Base-by-base conservation (phyloP, 2,888 invertebrate genomes). In the Lasiommata megera region DNA sequence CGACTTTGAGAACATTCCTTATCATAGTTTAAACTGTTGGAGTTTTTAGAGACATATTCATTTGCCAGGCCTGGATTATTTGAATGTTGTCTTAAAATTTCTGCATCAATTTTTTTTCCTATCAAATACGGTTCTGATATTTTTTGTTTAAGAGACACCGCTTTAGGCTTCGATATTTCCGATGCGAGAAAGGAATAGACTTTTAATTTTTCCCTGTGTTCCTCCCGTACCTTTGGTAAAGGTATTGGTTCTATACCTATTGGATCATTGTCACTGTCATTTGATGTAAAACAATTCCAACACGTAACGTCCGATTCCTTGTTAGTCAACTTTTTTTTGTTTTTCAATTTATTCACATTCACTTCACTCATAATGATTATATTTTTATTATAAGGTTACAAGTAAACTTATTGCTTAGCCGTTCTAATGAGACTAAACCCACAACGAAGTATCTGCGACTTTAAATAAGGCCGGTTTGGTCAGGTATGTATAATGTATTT, bases 271-370 rank as follows among this genome's bases (percentile, higher is more conserved):
- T 78, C 74, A 55, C 56, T 59, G 31, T 71, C 68, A 68, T 79
- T 78, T 6, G 70, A 67, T 28, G 70, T 69, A 53, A 88, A 79
- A 74, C 88, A 88, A 71, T 86, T 86, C 85, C 86, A 88, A 64
- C 88, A 88, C 40, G 80, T 79, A 57, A 78, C 69, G 54, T 82
- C 83, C 44, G 60, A 71, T 37, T 72, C 68, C 40, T 69, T 71
- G 61, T 64, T 68, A 54, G 58, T 66, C 48, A 65, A 72, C 41
- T 63, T 67, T 36, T 29, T 60, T 66, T 64, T 58, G 50, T 67
- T 65, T 58, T 67, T 64, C 46, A 48, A 43, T 18, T 60, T 59
- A 61, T 53, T 64, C 29, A 37, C 60, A 55, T 50, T 64, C 51
- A 63, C 58, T 58, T 64, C 64, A 64, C 62, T 67, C 64, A 67